Conservation (phyloP, 1,140 invertebrate species). For the Aphelenchoides avenae region DNA sequence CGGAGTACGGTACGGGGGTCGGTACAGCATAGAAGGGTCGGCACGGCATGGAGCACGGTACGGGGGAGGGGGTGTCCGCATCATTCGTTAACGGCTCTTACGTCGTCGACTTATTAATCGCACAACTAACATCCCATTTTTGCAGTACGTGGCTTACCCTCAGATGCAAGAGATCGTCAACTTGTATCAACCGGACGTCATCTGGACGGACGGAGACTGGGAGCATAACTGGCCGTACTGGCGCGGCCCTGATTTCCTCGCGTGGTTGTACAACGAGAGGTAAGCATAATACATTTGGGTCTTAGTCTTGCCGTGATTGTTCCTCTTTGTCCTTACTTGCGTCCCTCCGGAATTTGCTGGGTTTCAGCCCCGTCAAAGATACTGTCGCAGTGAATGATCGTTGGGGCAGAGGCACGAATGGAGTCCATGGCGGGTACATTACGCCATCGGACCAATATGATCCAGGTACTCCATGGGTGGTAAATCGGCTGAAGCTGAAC, state of each 20-base stretch:
- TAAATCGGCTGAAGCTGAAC: not conserved
- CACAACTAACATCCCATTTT: constrained; percentile 73
- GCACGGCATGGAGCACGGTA: too few species aligned
- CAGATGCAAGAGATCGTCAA: constrained; percentile 66
- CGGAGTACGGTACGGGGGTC: too few species aligned
- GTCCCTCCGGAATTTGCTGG: not conserved
- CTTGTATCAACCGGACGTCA: constrained; percentile 76
- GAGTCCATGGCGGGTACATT: constrained; percentile 81
- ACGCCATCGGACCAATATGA: constrained; percentile 76
- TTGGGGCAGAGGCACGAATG: constrained; percentile 74
- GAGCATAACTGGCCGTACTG: constrained; percentile 68
- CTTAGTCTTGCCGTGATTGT: too few species aligned
- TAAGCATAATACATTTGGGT: too few species aligned
- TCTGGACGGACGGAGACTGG: constrained; percentile 85
- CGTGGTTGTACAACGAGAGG: constrained; percentile 91
- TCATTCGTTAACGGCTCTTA: constrained; percentile 65
- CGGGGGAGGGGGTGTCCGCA: too few species aligned
- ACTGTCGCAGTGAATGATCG: constrained; percentile 80
- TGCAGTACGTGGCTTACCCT: constrained; percentile 60
- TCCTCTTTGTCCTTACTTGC: too few species aligned
- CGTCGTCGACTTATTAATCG: too few species aligned
- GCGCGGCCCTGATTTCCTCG: constrained; percentile 66
- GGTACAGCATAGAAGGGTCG: too few species aligned
- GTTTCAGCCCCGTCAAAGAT: constrained; percentile 72
- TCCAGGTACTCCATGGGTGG: constrained; percentile 65